Base-by-base conservation (phyloP, 2,113 vertebrate species). In the Bucco capensis region DNA sequence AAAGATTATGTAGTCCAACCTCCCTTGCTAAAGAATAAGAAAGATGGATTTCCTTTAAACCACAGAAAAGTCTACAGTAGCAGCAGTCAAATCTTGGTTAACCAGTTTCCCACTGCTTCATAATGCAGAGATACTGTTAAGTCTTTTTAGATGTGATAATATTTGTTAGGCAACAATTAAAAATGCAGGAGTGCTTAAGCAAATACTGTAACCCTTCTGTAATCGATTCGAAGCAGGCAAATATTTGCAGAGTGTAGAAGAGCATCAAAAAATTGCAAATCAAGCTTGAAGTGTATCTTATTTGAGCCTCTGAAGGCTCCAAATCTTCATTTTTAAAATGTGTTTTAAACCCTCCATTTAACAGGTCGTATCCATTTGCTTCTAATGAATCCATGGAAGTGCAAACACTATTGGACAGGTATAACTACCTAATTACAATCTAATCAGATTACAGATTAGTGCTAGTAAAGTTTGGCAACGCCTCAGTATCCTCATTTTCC, bases 81-180 rank as follows among this genome's bases (percentile, higher is more conserved):
- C 31, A 80, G 73, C 76, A 73, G 73, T 28, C 42, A 40, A 66
- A 73, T 22, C 31, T 44, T 64, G 56, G 27, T 83, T 16, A 61
- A 50, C n/a, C 50, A 31, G 15, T 61, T 92, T 65, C 74, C 65
- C 47, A 10, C 25, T 14, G 44, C 80, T 66, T 38, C 64, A 3
- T 31, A 86, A 65, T 7, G 18, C 38, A 62, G 5, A 2, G 61
- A 51, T 81, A 57, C 71, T 62, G 81, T 19, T 8, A 30, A 66
- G 22, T 28, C 80, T n/a, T 86, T 86, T 77, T 33, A 53, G 64
- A 23, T 64, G 60, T 38, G 49, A 87, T 30, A 11, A 0, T 54
- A 60, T 83, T 96, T 92, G 90, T 44, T 73, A 86, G 76, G 83
- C 64, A 66, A 62, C 67, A 83, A 88, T 90, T 83, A 88, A 83